Evolutionary conservation across 2,113 vertebrate genomes (phyloP).

Genomic region (Elachura formosa): DNA sequence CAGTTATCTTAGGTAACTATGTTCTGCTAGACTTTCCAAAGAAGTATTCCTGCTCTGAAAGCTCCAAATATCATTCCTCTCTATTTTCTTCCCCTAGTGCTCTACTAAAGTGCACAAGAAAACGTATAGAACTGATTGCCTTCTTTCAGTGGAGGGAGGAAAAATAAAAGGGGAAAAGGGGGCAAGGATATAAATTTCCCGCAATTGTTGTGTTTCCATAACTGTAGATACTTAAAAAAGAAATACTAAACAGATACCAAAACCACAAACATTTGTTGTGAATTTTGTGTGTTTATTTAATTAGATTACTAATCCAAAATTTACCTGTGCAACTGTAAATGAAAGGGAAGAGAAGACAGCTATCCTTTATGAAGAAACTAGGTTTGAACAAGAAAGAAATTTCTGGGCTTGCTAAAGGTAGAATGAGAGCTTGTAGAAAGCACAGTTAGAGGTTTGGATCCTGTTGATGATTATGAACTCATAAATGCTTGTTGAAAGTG

Average conservation of each 20-base stretch:
- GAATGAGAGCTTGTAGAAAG: not conserved
- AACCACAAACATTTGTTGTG: not conserved
- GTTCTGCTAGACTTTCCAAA: not conserved
- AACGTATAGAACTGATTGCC: not conserved
- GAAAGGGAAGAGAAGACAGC: not conserved
- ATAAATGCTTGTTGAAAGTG: not conserved
- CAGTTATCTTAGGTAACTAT: not conserved
- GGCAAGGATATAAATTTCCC: rapidly evolving
- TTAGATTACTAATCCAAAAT: not conserved
- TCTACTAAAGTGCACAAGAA: not conserved
- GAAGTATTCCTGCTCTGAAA: not conserved
- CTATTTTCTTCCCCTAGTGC: not conserved
- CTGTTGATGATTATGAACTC: not conserved
- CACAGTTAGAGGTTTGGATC: not conserved
- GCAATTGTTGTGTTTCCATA: not conserved
- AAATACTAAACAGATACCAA: not conserved
- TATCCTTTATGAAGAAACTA: not conserved
- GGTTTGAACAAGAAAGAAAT: not conserved
- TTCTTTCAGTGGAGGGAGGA: not conserved
- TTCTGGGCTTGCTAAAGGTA: not conserved
- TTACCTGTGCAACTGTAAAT: not conserved
- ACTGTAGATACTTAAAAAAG: not conserved
- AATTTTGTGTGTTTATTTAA: not conserved
- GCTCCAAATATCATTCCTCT: not conserved
- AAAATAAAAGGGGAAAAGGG: rapidly evolving